Conservation (phyloP, 2,797 vertebrate genomes). For the Hoplostethus mediterraneus region DNA sequence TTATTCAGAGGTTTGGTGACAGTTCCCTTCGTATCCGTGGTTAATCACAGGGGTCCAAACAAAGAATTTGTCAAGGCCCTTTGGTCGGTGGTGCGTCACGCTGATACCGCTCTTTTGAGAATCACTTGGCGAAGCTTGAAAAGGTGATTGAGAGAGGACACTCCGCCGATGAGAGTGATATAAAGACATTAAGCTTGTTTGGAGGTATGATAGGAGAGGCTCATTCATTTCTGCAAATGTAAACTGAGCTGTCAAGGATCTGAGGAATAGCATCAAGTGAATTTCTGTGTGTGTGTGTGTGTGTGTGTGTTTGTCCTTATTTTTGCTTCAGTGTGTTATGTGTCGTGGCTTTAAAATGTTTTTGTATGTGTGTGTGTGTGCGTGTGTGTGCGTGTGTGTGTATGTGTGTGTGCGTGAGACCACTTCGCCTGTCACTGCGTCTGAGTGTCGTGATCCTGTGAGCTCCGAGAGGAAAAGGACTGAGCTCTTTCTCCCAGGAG, state of each 20-base stretch:
- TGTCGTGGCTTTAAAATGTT: slow-evolving; percentile 55
- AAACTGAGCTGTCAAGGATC: slow-evolving; percentile 47
- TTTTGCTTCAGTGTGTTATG: slow-evolving; percentile 47
- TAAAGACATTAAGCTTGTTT: neutral
- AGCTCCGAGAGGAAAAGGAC: slow-evolving; percentile 76
- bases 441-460: slow-evolving; percentile 76
- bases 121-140: neutral
- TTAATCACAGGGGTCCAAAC: neutral
- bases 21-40: slow-evolving; percentile 12
- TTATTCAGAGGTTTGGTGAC: slow-evolving; percentile 22
- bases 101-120: neutral
- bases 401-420: slow-evolving; percentile 14
- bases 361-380: slow-evolving; percentile 21
- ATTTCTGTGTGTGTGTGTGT: slow-evolving; percentile 38
- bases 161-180: neutral
- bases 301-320: slow-evolving; percentile 40
- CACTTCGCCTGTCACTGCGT: slow-evolving; percentile 68
- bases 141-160: neutral
- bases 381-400: slow-evolving; percentile 19
- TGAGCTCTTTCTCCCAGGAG: slow-evolving; percentile 78
- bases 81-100: neutral
- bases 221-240: slow-evolving; percentile 38
- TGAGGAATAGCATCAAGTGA: slow-evolving; percentile 36
- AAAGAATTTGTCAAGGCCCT: slow-evolving; percentile 1
- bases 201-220: neutral